Base-by-base conservation (phyloP, 2,888 invertebrate genomes). In the Thymelicus lineola region DNA sequence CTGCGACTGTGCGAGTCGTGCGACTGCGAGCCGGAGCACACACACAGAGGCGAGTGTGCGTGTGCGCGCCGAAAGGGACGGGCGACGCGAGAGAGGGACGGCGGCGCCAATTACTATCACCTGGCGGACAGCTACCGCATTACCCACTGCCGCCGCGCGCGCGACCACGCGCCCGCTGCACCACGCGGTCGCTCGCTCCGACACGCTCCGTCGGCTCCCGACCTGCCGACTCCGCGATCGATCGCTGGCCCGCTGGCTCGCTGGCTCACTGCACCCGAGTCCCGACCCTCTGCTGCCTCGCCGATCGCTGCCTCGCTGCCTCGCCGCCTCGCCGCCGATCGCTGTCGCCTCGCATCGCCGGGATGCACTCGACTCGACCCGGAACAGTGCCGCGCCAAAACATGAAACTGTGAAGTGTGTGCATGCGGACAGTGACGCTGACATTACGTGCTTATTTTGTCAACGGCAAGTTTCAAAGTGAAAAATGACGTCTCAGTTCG, bases 61-160 rank as follows among this genome's bases (percentile, higher is more conserved):
- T 89, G 91, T 89, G 90, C 89, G 89, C 88, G 88, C 84, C 83
- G 91, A 91, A 86, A 84, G 86, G 94, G 95, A 80, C 86, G 87
- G 87, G 84, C 82, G 88, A 86, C 88, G 86, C 70, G 74, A 70
- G 78, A 78, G 79, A 83, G 84, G 91, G 95, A 95, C 94, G 89
- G 94, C 91, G 89, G 90, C 91, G 93, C 94, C 94, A 94, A 94
- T 94, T 94, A 94, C 94, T 94, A 93, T 94, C 94, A 94, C 93
- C 92, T 93, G 93, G 93, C 94, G 92, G 90, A 90, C 94, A 93
- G 95, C 95, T 95, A 95, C 95, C 95, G 94, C 94, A 94, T 94
- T 94, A 94, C 91, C 93, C 93, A 90, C 91, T 90, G 91, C 90
- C 91, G 93, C 91, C 93, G 92, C 92, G 94, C 94, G 94, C 93